A percentile compares a stretch with the other conserved stretches of the same genome.
phyloP scores from a whole-genome alignment of 2,797 vertebrate species.

The Limosa lapponica region DNA sequence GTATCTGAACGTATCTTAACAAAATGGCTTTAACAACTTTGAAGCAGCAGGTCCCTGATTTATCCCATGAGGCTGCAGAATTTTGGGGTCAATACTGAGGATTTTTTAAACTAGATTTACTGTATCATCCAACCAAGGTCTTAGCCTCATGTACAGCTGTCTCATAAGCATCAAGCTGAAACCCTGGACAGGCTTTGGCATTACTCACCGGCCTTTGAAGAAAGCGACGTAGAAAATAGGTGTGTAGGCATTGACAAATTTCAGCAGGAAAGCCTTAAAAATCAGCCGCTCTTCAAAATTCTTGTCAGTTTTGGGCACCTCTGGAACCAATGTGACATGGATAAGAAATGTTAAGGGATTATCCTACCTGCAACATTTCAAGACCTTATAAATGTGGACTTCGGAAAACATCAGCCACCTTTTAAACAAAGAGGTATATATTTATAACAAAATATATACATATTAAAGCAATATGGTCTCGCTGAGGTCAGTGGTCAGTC shows the following conservation, averaged over 20 bases:
- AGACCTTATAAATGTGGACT: background rate
- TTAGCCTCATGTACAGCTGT: background rate
- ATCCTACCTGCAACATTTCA: background rate
- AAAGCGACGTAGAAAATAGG: conserved; percentile 98
- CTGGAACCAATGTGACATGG: conserved; percentile 73
- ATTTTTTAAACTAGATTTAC: background rate
- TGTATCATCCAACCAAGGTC: background rate
- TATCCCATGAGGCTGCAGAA: background rate
- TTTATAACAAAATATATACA: background rate
- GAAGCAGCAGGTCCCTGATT: background rate
- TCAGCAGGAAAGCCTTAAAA: conserved; percentile 94
- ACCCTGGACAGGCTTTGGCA: background rate
- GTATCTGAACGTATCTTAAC: background rate
- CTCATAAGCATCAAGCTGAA: background rate
- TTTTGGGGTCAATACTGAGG: background rate
- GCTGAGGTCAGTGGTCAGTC: background rate
- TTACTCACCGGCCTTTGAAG: conserved; percentile 93
- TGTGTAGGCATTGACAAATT: conserved; percentile 96
- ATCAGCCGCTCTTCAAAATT: conserved; percentile 95
- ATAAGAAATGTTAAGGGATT: background rate
- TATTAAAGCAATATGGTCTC: background rate
- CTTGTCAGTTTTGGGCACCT: conserved; percentile 97
- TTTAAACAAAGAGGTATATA: background rate
- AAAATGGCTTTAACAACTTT: background rate
- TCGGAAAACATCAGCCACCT: background rate